Evolutionary conservation across 1,140 invertebrate genomes (phyloP).

Genomic region (Drosophila truncata): DNA sequence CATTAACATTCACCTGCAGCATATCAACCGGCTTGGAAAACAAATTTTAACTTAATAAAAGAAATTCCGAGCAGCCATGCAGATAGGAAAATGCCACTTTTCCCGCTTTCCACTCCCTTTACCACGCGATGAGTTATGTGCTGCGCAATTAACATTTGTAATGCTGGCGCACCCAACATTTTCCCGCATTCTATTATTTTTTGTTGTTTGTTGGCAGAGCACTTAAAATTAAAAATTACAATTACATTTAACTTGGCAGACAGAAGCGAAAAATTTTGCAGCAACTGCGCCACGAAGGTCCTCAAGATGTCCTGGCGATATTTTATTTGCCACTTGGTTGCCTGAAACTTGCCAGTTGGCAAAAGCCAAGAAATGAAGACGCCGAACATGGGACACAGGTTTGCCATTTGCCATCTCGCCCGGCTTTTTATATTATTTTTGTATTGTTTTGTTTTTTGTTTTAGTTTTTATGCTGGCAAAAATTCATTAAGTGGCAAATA

Average conservation of each 20-base stretch:
- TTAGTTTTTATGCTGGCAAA: constrained; percentile 25
- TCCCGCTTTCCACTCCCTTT: background rate
- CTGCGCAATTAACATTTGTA: constrained; percentile 82
- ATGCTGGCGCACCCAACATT: constrained; percentile 71
- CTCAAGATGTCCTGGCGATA: constrained; percentile 54
- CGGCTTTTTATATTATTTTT: constrained; percentile 2
- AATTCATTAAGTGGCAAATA: constrained; percentile 81
- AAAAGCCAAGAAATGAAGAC: constrained; percentile 48
- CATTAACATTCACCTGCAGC: constrained; percentile 1
- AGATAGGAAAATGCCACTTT: constrained; percentile 29
- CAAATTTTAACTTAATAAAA: constrained; percentile 61
- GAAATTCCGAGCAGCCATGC: constrained; percentile 20
- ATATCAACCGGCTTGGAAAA: constrained; percentile 19
- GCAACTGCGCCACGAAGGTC: constrained; percentile 39
- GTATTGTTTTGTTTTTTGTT: constrained; percentile 23
- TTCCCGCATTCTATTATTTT: constrained; percentile 52
- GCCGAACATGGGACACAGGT: constrained; percentile 77
- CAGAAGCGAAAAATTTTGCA: constrained; percentile 48
- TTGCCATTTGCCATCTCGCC: constrained; percentile 62
- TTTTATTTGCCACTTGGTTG: constrained; percentile 74
- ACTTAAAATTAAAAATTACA: constrained; percentile 84
- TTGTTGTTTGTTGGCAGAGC: constrained; percentile 58
- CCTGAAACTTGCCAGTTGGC: constrained; percentile 60
- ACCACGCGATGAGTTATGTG: constrained; percentile 71
- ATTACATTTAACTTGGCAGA: constrained; percentile 81